Conservation (phyloP, 2,888 invertebrate genomes). For the Hydrotaea diabolus region DNA sequence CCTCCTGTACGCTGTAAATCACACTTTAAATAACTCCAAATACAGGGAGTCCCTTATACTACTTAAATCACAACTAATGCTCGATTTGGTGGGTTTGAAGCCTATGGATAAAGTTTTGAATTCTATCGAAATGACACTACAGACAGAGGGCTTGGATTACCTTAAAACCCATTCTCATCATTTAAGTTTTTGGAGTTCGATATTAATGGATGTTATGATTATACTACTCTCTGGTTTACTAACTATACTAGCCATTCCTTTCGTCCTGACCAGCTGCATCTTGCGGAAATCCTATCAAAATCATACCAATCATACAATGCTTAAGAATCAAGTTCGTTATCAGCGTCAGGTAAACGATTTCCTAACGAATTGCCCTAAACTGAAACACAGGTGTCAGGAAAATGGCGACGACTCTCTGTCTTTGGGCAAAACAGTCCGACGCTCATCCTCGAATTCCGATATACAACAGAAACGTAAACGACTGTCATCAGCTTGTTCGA, state of each 20-base stretch:
- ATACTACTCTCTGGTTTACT: conserved; percentile 76
- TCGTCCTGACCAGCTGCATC: conserved; percentile 77
- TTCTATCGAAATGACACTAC: conserved; percentile 78
- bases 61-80: conserved; percentile 69
- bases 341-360: conserved; percentile 56
- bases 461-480: conserved; percentile 36
- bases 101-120: conserved; percentile 75
- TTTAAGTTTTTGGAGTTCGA: conserved; percentile 76
- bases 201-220: conserved; percentile 78
- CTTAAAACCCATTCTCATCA: conserved; percentile 78
- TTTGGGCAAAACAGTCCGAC: conserved; percentile 12
- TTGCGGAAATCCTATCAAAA: conserved; percentile 76
- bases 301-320: conserved; percentile 46
- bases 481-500: conserved; percentile 37
- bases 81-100: conserved; percentile 69
- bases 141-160: conserved; percentile 76
- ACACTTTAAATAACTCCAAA: conserved; percentile 76
- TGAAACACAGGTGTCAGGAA: conserved; percentile 34
- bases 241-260: conserved; percentile 78
- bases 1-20: conserved; percentile 78
- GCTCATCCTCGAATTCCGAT: conserved; percentile 56
- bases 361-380: conserved; percentile 24
- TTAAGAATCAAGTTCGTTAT: conserved; percentile 47
- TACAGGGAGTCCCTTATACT: conserved; percentile 71
- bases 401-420: neutral